Percentiles rank a stretch among this genome's conserved stretches.
Evolutionary conservation across 2,888 invertebrate genomes (phyloP).

Genomic region (Tolmerus cingulatus): DNA sequence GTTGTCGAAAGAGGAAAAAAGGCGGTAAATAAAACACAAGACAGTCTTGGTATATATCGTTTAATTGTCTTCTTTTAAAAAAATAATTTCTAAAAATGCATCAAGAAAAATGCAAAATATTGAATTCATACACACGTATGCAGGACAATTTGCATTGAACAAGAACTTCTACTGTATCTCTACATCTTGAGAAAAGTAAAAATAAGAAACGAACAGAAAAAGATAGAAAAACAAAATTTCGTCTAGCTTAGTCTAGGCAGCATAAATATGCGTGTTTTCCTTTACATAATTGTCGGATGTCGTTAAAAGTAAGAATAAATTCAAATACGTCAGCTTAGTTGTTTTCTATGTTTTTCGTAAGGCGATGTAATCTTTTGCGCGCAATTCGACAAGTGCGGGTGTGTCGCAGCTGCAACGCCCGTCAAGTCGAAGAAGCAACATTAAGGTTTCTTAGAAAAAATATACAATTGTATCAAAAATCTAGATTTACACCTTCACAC

Average conservation of each 20-base stretch:
- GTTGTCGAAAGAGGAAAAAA: background rate
- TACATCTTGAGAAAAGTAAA: slow-evolving; percentile 28
- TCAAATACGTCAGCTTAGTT: background rate
- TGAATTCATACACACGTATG: slow-evolving; percentile 25
- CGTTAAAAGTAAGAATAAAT: background rate
- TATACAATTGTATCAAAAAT: slow-evolving; percentile 38
- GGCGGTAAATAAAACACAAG: background rate
- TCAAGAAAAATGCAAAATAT: slow-evolving; percentile 23
- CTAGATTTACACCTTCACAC: background rate
- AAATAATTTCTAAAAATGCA: slow-evolving; percentile 36
- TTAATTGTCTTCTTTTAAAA: slow-evolving; percentile 12
- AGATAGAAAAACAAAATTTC: background rate
- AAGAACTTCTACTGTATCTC: background rate
- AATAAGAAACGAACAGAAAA: background rate
- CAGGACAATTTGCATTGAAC: slow-evolving; percentile 8
- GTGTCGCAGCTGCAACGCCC: background rate
- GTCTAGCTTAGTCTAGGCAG: slow-evolving; percentile 15
- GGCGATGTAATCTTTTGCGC: slow-evolving; percentile 6
- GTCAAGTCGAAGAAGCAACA: slow-evolving; percentile 15
- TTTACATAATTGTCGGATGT: background rate
- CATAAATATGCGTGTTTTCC: slow-evolving; percentile 8
- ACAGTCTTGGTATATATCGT: background rate
- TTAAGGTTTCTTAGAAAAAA: slow-evolving; percentile 14
- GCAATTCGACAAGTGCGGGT: background rate
- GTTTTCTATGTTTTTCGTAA: background rate